A percentile compares a stretch with the other conserved stretches of the same genome.
Evolutionary conservation across 2,888 invertebrate species (phyloP).

Genomic region (Oithona nana): DNA sequence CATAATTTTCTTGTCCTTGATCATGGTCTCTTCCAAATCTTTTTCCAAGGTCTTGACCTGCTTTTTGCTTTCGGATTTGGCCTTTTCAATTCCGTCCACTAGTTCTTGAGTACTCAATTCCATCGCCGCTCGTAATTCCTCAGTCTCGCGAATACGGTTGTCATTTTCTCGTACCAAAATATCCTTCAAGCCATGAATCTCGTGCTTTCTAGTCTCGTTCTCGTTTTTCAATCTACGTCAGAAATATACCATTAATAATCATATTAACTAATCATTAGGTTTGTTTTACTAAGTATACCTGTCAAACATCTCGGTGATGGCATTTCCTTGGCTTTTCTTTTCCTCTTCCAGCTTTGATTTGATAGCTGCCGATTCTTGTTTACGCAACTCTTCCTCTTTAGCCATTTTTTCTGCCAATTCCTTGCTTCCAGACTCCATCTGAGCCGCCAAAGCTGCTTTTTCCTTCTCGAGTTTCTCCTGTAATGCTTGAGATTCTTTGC

Average conservation of each 20-base stretch:
- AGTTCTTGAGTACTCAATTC: not conserved
- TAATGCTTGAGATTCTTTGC: not conserved
- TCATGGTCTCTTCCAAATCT: not conserved
- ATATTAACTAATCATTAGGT: no score
- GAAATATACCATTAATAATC: no score
- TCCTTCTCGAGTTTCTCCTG: slow-evolving; percentile 5
- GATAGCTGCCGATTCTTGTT: not conserved
- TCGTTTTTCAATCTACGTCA: slow-evolving; percentile 13
- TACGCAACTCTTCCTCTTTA: slow-evolving; percentile 8
- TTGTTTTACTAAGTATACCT: no score
- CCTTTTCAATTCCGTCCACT: not conserved
- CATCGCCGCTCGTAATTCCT: not conserved
- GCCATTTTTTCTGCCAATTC: slow-evolving; percentile 9
- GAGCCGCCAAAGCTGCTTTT: not conserved
- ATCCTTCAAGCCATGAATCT: slow-evolving; percentile 16
- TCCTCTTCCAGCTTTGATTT: not conserved
- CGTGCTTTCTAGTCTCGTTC: slow-evolving; percentile 6
- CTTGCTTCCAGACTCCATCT: slow-evolving; percentile 4
- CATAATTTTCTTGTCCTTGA: slow-evolving; percentile 9
- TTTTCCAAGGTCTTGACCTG: not conserved
- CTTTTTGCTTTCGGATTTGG: not conserved
- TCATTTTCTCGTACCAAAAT: slow-evolving; percentile 17
- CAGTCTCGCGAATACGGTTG: slow-evolving; percentile 10
- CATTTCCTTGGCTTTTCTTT: slow-evolving; percentile 13
- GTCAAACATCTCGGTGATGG: slow-evolving; percentile 12